Conservation (phyloP, 2,888 invertebrate genomes). For the Oeneis ivallda region DNA sequence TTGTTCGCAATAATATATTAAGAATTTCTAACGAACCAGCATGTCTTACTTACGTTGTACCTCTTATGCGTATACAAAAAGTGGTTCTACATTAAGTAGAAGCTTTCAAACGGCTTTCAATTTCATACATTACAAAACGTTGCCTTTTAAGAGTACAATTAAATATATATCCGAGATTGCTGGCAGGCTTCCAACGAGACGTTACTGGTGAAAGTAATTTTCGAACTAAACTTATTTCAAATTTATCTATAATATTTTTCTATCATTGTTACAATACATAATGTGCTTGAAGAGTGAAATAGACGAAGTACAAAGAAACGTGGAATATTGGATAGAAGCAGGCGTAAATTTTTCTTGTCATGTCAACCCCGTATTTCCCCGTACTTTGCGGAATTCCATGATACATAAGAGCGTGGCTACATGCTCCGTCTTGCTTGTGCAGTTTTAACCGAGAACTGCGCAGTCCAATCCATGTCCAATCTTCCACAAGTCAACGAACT, state of each 20-base stretch:
- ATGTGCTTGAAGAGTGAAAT: neutral
- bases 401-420: no score
- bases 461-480: no score
- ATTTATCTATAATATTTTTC: slow-evolving; percentile 24
- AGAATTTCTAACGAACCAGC: neutral
- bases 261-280: slow-evolving; percentile 24
- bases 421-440: no score
- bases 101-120: slow-evolving; percentile 10
- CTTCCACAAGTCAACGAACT: no score
- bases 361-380: no score
- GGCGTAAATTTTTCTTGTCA: no score
- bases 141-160: slow-evolving; percentile 30
- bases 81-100: neutral
- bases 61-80: neutral
- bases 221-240: slow-evolving; percentile 34
- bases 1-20: neutral
- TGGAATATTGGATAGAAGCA: neutral
- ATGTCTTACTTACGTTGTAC: no score
- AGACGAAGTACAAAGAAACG: neutral
- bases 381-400: no score
- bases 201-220: slow-evolving; percentile 40
- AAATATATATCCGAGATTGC: slow-evolving; percentile 45
- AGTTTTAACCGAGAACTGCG: no score
- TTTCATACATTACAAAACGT: slow-evolving; percentile 23
- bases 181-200: slow-evolving; percentile 49